Percentiles rank a stretch among this genome's conserved stretches.
Conservation (phyloP, 2,113 vertebrate species). For the Stegastes partitus region DNA sequence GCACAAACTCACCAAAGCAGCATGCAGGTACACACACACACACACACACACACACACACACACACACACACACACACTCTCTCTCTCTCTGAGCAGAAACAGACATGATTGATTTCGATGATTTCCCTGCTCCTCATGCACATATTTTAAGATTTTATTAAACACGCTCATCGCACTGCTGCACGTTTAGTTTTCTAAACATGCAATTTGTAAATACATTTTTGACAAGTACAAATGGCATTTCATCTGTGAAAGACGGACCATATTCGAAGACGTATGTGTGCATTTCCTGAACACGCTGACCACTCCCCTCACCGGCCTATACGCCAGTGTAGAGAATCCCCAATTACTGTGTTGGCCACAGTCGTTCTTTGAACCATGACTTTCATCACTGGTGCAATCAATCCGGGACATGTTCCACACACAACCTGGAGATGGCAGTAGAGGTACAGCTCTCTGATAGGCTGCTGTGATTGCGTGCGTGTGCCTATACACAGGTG, state of each 20-base stretch:
- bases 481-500: not conserved
- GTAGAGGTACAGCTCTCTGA: conserved; percentile 67
- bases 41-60: not conserved
- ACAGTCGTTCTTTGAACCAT: not conserved
- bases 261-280: conserved; percentile 14
- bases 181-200: not conserved
- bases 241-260: conserved; percentile 18
- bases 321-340: conserved; percentile 9
- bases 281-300: not conserved
- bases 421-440: conserved; percentile 80
- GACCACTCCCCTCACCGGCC: not conserved
- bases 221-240: conserved; percentile 31
- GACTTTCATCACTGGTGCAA: conserved; percentile 4
- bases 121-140: not conserved
- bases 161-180: not conserved
- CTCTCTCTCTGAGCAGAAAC: not conserved
- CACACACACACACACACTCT: not conserved
- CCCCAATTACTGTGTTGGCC: conserved; percentile 18
- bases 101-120: not conserved
- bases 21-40: not conserved
- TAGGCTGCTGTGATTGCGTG: not conserved
- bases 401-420: conserved; percentile 13
- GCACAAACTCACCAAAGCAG: not conserved
- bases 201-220: conserved; percentile 1
- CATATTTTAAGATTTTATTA: not conserved